Evolutionary conservation across 37 sponge, comb jelly and placozoan genomes (phyloP).

Genomic region (Spongia lamella): DNA sequence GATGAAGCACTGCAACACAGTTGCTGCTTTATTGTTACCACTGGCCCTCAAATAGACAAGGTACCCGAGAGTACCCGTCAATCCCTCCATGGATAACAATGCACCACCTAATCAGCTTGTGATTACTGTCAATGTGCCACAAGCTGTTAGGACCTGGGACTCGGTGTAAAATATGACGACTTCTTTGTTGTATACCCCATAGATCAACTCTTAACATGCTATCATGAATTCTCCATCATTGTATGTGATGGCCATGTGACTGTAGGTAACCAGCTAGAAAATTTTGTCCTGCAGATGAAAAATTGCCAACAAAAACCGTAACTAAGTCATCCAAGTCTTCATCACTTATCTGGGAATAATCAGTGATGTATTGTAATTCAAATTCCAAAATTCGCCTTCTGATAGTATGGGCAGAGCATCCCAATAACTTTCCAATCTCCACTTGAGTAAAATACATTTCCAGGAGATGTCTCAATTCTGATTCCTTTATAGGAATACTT

Average conservation of each 20-base stretch:
- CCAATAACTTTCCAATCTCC: too few relatives aligned
- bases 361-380: too few relatives aligned
- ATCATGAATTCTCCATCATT: slow-evolving; percentile 14
- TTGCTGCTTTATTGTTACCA: slow-evolving; percentile 39
- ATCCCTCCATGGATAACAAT: slow-evolving; percentile 65
- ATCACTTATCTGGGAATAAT: too few relatives aligned
- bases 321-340: too few relatives aligned
- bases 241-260: slow-evolving; percentile 23
- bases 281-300: too few relatives aligned
- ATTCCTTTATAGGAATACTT: too few relatives aligned
- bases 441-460: too few relatives aligned
- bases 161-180: not conserved
- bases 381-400: too few relatives aligned
- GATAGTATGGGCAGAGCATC: too few relatives aligned
- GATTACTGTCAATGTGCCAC: slow-evolving; percentile 67
- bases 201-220: slow-evolving; percentile 33
- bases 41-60: slow-evolving; percentile 25
- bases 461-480: too few relatives aligned
- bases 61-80: slow-evolving; percentile 58
- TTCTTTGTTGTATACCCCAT: not conserved
- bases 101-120: slow-evolving; percentile 54
- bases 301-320: too few relatives aligned
- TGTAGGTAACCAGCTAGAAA: slow-evolving; percentile 21
- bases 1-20: slow-evolving; percentile 35
- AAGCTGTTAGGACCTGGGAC: slow-evolving; percentile 46